Percentiles rank a stretch among this genome's conserved stretches.
These are phyloP conservation scores for Diadegma fenestrale DNA, from an alignment of 2,888 invertebrate species.

Conservation along the genomic window DNA sequence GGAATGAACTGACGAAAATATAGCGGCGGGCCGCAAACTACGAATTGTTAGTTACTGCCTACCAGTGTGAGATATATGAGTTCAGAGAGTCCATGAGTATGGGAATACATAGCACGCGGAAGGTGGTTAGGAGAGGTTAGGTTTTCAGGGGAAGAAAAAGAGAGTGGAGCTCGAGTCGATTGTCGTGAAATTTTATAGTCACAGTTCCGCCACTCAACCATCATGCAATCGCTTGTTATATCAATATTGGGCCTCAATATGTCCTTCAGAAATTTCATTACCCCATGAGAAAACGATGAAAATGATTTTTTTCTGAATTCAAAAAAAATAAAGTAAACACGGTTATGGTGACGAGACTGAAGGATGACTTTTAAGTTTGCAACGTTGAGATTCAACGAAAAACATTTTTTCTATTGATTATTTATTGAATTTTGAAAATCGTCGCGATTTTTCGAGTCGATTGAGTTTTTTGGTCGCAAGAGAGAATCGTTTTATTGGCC, in stretches of 20 bases:
- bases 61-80: constrained; percentile 80
- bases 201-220: not conserved
- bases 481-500: too few relatives aligned
- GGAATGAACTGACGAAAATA: constrained; percentile 83
- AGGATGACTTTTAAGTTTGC: too few relatives aligned
- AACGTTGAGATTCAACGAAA: too few relatives aligned
- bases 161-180: not conserved
- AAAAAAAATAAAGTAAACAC: not conserved
- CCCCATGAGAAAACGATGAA: too few relatives aligned
- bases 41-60: constrained; percentile 83
- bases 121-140: not conserved
- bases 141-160: constrained; percentile 24
- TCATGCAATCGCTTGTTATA: not conserved
- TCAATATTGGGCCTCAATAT: not conserved
- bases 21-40: constrained; percentile 82
- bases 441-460: too few relatives aligned
- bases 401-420: too few relatives aligned
- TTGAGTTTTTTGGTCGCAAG: too few relatives aligned
- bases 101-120: constrained; percentile 41
- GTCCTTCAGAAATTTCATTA: not conserved
- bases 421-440: too few relatives aligned
- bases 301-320: not conserved
- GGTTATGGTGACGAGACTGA: not conserved
- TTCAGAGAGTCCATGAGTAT: constrained; percentile 69
- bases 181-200: not conserved